These are phyloP conservation scores for Agonopterix subpropinquella DNA, from an alignment of 2,888 invertebrate species.

Conservation along the genomic window DNA sequence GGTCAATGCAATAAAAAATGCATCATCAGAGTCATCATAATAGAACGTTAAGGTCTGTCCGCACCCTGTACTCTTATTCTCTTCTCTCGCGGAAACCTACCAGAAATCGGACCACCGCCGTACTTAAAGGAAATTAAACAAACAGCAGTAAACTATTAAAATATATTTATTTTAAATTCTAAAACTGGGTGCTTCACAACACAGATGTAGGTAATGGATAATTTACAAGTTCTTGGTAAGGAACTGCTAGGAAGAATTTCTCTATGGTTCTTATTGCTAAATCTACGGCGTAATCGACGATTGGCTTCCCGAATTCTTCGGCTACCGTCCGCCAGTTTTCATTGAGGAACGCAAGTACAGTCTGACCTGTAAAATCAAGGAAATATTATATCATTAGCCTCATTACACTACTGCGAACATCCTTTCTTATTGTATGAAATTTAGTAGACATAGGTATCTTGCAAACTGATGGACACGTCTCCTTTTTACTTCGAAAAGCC, in stretches of 20 bases:
- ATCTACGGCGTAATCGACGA: slow-evolving; percentile 61
- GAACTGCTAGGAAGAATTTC: slow-evolving; percentile 56
- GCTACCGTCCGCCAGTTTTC: slow-evolving; percentile 59
- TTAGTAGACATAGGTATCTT: no score
- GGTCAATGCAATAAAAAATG: no score
- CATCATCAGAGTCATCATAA: no score
- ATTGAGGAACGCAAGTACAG: slow-evolving; percentile 54
- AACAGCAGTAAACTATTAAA: slow-evolving; percentile 5
- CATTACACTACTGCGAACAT: no score
- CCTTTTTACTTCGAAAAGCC: no score
- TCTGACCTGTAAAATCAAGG: slow-evolving; percentile 38
- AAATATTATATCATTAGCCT: no score
- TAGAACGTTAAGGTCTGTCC: no score
- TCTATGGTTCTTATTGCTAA: slow-evolving; percentile 50
- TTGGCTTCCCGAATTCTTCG: slow-evolving; percentile 63
- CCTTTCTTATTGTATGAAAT: no score
- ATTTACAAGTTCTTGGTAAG: slow-evolving; percentile 54
- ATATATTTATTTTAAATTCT: slow-evolving; percentile 11
- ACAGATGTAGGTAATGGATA: slow-evolving; percentile 41
- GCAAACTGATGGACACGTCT: no score
- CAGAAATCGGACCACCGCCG: slow-evolving; percentile 1
- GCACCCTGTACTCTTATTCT: no score
- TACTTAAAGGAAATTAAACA: slow-evolving; percentile 12
- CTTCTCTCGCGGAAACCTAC: not conserved
- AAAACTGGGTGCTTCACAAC: not conserved